Evolutionary conservation across 2,888 invertebrate species (phyloP), one percentile per base, ranked within the genome.

Genomic region (Eurytoma adleriae): DNA sequence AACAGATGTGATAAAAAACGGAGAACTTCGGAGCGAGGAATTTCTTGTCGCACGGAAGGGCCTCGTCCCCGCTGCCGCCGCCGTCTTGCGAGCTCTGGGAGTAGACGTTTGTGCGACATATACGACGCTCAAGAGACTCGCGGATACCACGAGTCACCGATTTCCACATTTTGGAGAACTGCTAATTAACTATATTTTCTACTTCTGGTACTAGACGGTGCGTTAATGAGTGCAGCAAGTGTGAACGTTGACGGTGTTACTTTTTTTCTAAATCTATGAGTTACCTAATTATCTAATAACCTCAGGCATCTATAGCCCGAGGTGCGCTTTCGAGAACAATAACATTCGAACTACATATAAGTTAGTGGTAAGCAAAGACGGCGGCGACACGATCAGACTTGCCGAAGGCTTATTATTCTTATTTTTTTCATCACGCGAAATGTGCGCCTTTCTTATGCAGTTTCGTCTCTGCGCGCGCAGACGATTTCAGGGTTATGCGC

Each of bases 111-210:
- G 89, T 89, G 20, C 88, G 88, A 83, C 87, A 88, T 48, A 82
- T 83, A 18, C 88, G 87, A 78, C 87, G 86, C 76, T 89, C 89
- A 1, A 90, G 77, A 1, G 87, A 85, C 70, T 89, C 88, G 3
- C 90, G 88, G 72, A 90, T 87, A 57, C 89, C 89, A 18, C 89
- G 87, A 13, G 87, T 85, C n/a, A 90, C 85, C 40, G 85, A 88
- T 81, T 88, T 89, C 90, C 90, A 90, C 90, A 90, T 90, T 76
- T 50, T 82, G n/a, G 16, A 13, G 52, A 62, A n/a, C 3, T 7
- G 20, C 27, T 40, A 3, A 40, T 40, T 4, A 40, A 40, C 5
- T 7, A 40, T 7, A 7, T 40, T 40, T 40, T 40, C 1, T 40
- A 7, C 4, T 40, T 40, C 7, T 40, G 40, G 40, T 40, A 40